Conservation (phyloP, 2,797 vertebrate genomes). For the Chaunax sp. region DNA sequence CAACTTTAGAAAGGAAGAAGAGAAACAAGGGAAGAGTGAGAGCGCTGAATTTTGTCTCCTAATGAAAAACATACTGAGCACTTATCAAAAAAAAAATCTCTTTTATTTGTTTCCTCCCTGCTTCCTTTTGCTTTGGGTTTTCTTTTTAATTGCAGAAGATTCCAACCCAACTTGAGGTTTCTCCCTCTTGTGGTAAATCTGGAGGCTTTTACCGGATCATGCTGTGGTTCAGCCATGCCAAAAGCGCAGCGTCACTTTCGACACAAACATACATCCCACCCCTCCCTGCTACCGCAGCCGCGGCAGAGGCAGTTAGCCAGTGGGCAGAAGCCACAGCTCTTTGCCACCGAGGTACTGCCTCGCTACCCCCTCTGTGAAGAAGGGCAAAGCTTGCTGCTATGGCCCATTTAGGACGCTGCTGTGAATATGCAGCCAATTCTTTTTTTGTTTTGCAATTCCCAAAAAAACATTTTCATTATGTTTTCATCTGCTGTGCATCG, state of each 20-base stretch:
- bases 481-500: constrained; percentile 37
- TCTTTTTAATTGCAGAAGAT: constrained; percentile 64
- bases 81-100: constrained; percentile 62
- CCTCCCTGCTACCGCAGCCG: constrained; percentile 61
- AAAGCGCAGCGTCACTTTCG: constrained; percentile 70
- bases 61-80: constrained; percentile 72
- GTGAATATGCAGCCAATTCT: constrained; percentile 19
- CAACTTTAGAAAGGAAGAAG: constrained; percentile 34
- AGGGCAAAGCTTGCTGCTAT: constrained; percentile 23
- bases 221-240: constrained; percentile 65
- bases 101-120: constrained; percentile 73
- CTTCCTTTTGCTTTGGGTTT: constrained; percentile 53
- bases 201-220: constrained; percentile 58
- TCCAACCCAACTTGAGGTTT: constrained; percentile 69
- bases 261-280: constrained; percentile 67
- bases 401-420: constrained; percentile 30
- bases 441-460: constrained; percentile 23
- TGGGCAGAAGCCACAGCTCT: constrained; percentile 49
- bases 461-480: background rate
- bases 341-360: constrained; percentile 39
- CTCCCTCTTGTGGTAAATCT: constrained; percentile 74
- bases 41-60: constrained; percentile 52
- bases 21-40: constrained; percentile 17
- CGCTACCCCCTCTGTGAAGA: constrained; percentile 20
- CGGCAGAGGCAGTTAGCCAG: constrained; percentile 59